Base-by-base conservation (phyloP, 2,113 vertebrate genomes). In the Aspidoscelis tigris region DNA sequence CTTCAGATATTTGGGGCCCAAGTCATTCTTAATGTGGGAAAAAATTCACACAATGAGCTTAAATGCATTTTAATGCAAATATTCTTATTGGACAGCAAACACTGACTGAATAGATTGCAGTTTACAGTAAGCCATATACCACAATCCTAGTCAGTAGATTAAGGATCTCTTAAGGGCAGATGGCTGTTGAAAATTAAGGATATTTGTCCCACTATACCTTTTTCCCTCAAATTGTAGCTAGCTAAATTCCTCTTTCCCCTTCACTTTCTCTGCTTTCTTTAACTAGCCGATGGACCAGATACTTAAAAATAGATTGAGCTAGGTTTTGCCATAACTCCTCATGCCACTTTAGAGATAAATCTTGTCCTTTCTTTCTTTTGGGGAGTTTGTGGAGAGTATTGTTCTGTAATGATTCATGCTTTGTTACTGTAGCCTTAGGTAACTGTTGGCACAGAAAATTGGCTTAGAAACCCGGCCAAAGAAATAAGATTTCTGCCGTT, bases 401-500 rank as follows among this genome's bases (percentile, higher is more conserved):
- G 66, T 80, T 68, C 24, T 50, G 21, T 47, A 65, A 12, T 70
- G 74, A 87, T 2, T 80, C 64, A 2, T 92, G 80, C 82, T 58
- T 76, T 80, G 50, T 81, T 69, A 76, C 33, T 20, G 20, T 39
- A 73, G 86, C 78, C 83, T 55, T 75, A 80, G 66, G 21, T 41
- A 80, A 84, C 83, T 87, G 86, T 76, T 82, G 85, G 55, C 61
- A 81, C 44, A 72, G 81, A 81, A 87, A 88, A 90, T 90, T 79
- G 76, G 55, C 85, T 86, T 70, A 16, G 77, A 88, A 92, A 72
- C 16, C 41, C 43, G 84, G 81, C 72, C 83, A 89, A 61, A 84
- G 85, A 86, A 92, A 84, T 89, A 70, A 76, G 73, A 81, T 85
- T 85, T 86, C 65, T 83, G 68, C 80, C 66, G 0, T 87, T 89